phyloP scores from a whole-genome alignment of 2,888 invertebrate species.

The Drosophila villosipedis region DNA sequence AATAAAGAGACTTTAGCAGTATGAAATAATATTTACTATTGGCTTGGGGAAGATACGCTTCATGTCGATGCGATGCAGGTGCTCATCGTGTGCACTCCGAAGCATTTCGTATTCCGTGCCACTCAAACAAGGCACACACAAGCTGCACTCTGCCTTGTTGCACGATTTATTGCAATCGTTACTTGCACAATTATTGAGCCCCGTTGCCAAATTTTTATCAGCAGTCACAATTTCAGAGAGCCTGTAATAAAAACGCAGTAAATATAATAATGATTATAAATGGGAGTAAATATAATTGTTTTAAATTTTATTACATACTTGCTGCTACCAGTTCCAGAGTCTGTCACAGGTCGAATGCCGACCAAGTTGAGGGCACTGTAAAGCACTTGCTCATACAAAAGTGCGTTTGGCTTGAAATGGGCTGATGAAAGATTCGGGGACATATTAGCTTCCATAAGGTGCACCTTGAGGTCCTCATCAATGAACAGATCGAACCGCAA shows the following conservation, averaged over 20 bases:
- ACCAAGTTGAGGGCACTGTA: slow-evolving; percentile 93
- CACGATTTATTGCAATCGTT: slow-evolving; percentile 88
- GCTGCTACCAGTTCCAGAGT: slow-evolving; percentile 3
- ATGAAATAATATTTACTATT: slow-evolving; percentile 81
- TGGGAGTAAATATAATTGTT: neutral
- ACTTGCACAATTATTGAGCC: slow-evolving; percentile 89
- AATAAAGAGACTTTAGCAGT: neutral
- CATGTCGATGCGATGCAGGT: slow-evolving; percentile 92
- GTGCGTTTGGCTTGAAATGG: slow-evolving; percentile 94
- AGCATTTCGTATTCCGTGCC: slow-evolving; percentile 87
- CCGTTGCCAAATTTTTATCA: slow-evolving; percentile 92
- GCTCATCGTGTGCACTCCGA: slow-evolving; percentile 91
- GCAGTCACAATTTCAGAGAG: slow-evolving; percentile 89
- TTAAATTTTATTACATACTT: slow-evolving; percentile 32
- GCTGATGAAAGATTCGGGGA: slow-evolving; percentile 98
- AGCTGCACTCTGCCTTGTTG: slow-evolving; percentile 88
- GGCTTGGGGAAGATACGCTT: slow-evolving; percentile 92
- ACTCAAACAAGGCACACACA: slow-evolving; percentile 92
- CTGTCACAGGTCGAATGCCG: slow-evolving; percentile 87
- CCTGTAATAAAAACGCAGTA: slow-evolving; percentile 80
- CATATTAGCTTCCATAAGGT: slow-evolving; percentile 98
- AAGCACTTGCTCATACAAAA: slow-evolving; percentile 96
- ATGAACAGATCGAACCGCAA: slow-evolving; percentile 97
- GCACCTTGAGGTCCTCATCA: slow-evolving; percentile 94
- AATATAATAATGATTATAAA: neutral